These are phyloP conservation scores for Scelioninae gen. 1 DNA, from an alignment of 2,888 invertebrate species.

Conservation along the genomic window DNA sequence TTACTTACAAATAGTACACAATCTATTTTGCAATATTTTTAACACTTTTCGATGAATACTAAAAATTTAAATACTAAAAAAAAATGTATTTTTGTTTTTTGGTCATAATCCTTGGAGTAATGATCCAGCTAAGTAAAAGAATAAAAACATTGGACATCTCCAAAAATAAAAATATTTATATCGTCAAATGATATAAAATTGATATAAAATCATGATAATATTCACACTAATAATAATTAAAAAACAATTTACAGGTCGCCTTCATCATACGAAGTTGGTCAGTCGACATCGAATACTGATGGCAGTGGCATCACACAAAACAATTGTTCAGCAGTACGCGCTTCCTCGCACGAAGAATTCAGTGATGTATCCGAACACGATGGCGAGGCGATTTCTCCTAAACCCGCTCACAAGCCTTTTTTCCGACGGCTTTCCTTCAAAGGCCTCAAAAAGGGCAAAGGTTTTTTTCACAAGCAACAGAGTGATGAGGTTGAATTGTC, in stretches of 20 bases:
- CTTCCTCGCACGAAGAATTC: slow-evolving; percentile 84
- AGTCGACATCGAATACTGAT: slow-evolving; percentile 76
- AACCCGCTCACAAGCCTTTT: slow-evolving; percentile 92
- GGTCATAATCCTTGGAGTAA: too few species aligned
- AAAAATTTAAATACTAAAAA: too few species aligned
- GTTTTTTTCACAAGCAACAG: slow-evolving; percentile 95
- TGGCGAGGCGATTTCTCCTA: slow-evolving; percentile 90
- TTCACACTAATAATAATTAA: too few species aligned
- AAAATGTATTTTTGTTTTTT: too few species aligned
- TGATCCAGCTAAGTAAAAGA: too few species aligned
- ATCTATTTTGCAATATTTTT: too few species aligned
- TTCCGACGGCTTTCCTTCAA: slow-evolving; percentile 95
- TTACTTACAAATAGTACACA: slow-evolving; percentile 45
- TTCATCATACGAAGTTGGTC: slow-evolving; percentile 77
- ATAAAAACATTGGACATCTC: too few species aligned
- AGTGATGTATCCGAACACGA: slow-evolving; percentile 90
- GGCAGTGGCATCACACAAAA: slow-evolving; percentile 76
- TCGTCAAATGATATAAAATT: too few species aligned
- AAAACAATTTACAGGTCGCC: slow-evolving; percentile 78
- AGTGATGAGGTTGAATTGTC: slow-evolving; percentile 93
- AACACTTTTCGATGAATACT: too few species aligned
- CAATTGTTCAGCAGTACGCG: slow-evolving; percentile 77
- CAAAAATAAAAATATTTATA: too few species aligned
- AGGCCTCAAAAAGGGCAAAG: slow-evolving; percentile 92
- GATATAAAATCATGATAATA: too few species aligned